Base-by-base conservation (phyloP, 2,113 vertebrate species). In the Axis porcinus region DNA sequence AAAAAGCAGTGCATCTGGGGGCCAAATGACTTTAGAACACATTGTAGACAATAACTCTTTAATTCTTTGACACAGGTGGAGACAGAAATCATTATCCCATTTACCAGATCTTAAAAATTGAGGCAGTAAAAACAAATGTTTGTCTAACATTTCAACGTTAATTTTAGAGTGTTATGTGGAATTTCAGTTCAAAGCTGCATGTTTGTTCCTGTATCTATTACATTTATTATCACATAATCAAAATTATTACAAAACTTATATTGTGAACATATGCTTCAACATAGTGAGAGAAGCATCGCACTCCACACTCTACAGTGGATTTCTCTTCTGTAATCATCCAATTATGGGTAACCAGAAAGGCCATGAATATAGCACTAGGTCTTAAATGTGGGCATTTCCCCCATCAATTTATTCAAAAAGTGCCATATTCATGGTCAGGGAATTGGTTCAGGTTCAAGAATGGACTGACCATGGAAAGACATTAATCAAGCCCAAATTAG, bases 391-490 rank as follows among this genome's bases (percentile, higher is more conserved):
- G 91, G 92, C 92, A 86, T 88, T 98, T 98, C 70, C 96, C 55
- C 52, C 88, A 97, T 98, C 98, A 84, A 96, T 88, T 97, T 86
- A 89, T 97, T 98, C 92, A 96, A 82, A 97, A 98, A 97, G 76
- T 98, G 67, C 91, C 98, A 97, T n/a, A 52, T 21, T 81, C 78
- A 52, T 81, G 78, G 78, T 97, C 96, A 98, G 81, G 86, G 96
- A 96, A 43, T 97, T 98, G 98, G 97, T 96, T 97, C 40, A 95
- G 57, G 79, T 96, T 98, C 97, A 98, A 97, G 95, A 98, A 89
- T 94, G 92, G 85, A 84, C 45, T 97, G 82, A 98, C 82, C 98
- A 97, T 84, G 91, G 94, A 98, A 95, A 98, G 94, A 98, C 92
- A 95, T 93, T 96, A 98, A 98, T 28, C 86, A 98, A 98, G 90